phyloP scores from a whole-genome alignment of 2,888 invertebrate species.

The Dicycla oo region DNA sequence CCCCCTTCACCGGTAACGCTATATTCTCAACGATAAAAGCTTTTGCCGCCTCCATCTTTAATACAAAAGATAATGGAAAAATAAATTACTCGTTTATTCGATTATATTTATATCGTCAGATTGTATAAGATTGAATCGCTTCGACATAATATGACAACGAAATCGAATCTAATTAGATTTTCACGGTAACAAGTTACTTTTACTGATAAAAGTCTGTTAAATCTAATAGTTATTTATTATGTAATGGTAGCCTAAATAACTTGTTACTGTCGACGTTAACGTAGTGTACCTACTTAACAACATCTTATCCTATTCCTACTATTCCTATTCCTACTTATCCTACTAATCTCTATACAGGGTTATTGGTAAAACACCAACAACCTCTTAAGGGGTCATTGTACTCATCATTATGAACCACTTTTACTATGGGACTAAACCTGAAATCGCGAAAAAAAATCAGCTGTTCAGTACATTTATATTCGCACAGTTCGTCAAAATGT shows the following conservation, averaged over 20 bases:
- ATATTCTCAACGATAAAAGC: constrained; percentile 55
- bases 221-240: constrained; percentile 53
- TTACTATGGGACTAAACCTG: no score
- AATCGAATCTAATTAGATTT: constrained; percentile 59
- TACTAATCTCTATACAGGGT: no score
- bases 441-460: no score
- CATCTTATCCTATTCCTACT: no score
- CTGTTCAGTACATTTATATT: no score
- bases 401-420: no score
- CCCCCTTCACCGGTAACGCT: constrained; percentile 41
- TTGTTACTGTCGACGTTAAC: constrained; percentile 6
- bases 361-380: no score
- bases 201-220: constrained; percentile 34
- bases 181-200: constrained; percentile 51
- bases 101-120: constrained; percentile 37
- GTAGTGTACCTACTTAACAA: neutral
- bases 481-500: no score
- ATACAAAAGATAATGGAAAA: constrained; percentile 62
- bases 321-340: no score
- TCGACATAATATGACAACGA: constrained; percentile 38
- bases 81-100: constrained; percentile 54
- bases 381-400: no score
- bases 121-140: constrained; percentile 45
- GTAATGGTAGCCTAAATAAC: constrained; percentile 31
- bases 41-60: constrained; percentile 48